phyloP scores from a whole-genome alignment of 2,113 vertebrate species.

The Carassius auratus region DNA sequence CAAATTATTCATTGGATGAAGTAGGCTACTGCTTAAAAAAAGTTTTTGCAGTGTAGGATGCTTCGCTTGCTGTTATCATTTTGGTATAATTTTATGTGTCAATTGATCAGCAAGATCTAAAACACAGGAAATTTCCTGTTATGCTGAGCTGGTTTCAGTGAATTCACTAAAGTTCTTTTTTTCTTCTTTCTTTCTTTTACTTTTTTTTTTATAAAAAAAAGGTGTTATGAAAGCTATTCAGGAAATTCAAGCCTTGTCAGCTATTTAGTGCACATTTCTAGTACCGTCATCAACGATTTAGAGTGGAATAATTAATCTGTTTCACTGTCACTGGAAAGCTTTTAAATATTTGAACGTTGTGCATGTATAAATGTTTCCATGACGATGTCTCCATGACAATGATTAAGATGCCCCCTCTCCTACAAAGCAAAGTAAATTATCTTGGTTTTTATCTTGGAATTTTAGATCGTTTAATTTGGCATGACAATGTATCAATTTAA shows the following conservation, averaged over 20 bases:
- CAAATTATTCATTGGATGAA: no score
- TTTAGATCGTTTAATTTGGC: background rate
- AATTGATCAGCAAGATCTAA: conserved; percentile 16
- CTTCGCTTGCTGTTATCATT: background rate
- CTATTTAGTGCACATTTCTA: conserved; percentile 5
- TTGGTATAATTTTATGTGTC: background rate
- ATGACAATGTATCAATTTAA: background rate
- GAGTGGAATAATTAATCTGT: no score
- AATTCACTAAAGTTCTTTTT: background rate
- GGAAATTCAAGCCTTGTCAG: conserved; percentile 33
- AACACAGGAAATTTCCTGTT: conserved; percentile 20
- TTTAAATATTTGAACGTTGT: background rate
- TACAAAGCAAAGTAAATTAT: background rate
- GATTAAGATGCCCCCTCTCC: background rate
- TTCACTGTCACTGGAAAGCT: background rate
- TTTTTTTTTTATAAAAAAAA: background rate
- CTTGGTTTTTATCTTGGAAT: background rate
- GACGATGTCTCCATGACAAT: background rate
- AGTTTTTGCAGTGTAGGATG: no score
- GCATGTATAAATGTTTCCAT: background rate
- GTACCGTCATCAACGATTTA: background rate
- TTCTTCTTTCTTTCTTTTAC: background rate
- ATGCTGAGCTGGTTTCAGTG: conserved; percentile 30
- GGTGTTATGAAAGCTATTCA: conserved; percentile 22
- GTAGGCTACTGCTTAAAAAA: no score